Evolutionary conservation across 2,113 vertebrate genomes (phyloP).

Genomic region (Hydropotes inermis): DNA sequence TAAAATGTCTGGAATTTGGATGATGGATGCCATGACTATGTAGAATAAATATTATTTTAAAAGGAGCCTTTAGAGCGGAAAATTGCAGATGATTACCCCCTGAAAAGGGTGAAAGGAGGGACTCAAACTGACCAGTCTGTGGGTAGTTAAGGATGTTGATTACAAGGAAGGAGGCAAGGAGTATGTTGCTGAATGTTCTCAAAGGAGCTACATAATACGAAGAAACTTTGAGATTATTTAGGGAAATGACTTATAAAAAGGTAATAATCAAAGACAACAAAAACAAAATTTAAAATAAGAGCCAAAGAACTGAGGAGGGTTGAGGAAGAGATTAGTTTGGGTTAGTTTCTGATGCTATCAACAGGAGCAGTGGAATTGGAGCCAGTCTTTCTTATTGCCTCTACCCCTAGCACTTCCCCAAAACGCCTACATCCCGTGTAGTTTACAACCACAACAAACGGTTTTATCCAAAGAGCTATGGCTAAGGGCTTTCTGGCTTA

Average conservation of each 20-base stretch:
- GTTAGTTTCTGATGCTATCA: background rate
- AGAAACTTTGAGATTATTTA: conserved; percentile 20
- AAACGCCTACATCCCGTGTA: background rate
- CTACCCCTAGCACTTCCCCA: background rate
- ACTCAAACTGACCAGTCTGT: background rate
- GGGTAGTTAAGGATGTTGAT: background rate
- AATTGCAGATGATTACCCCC: conserved; percentile 28
- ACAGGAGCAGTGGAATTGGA: background rate
- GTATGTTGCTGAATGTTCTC: background rate
- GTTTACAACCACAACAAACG: background rate
- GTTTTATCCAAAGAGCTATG: background rate
- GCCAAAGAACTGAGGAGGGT: background rate
- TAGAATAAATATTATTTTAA: background rate
- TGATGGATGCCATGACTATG: background rate
- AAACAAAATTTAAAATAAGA: conserved; percentile 33
- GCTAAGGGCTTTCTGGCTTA: background rate
- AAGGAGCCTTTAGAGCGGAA: conserved; percentile 1
- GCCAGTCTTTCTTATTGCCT: background rate
- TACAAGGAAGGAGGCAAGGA: background rate
- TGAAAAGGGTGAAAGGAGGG: background rate
- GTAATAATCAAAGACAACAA: conserved; percentile 23
- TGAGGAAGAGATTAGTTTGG: background rate
- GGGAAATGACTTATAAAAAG: conserved; percentile 25
- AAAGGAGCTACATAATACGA: background rate
- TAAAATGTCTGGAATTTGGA: conserved; percentile 34